Evolutionary conservation across 2,797 vertebrate genomes (phyloP).

Genomic region (Tadarida brasiliensis): DNA sequence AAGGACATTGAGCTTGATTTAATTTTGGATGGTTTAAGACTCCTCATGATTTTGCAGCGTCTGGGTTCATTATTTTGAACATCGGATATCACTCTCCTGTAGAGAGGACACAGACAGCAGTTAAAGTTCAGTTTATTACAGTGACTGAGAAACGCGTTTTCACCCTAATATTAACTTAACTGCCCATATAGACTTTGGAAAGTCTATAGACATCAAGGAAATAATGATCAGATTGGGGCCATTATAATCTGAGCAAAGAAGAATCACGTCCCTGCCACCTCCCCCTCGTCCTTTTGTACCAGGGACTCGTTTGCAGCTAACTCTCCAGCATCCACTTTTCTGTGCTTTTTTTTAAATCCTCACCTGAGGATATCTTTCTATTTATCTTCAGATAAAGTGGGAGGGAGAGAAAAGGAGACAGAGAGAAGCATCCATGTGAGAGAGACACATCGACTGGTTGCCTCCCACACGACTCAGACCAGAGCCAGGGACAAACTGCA

Average conservation of each 20-base stretch:
- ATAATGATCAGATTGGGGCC: too few relatives aligned
- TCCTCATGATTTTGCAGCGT: neutral
- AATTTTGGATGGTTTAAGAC: neutral
- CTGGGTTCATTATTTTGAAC: neutral
- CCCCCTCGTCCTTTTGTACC: neutral
- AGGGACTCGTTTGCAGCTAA: accelerated
- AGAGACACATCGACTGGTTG: too few relatives aligned
- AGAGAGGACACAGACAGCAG: neutral
- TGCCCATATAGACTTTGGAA: neutral
- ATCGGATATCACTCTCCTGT: accelerated
- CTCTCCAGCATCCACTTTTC: too few relatives aligned
- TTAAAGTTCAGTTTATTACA: neutral
- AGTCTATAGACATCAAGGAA: neutral
- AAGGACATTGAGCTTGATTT: accelerated
- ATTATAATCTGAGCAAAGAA: accelerated
- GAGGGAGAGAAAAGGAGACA: too few relatives aligned
- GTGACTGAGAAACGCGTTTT: neutral
- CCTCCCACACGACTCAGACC: too few relatives aligned
- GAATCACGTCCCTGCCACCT: neutral
- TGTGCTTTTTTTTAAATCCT: too few relatives aligned
- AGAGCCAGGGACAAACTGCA: too few relatives aligned
- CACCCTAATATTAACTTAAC: accelerated
- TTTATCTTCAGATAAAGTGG: too few relatives aligned
- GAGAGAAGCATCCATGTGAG: too few relatives aligned
- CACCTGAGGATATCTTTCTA: too few relatives aligned